Percentiles rank a stretch among this genome's conserved stretches.
Conservation (phyloP, 1,140 invertebrate species). For the Atta cephalotes region DNA sequence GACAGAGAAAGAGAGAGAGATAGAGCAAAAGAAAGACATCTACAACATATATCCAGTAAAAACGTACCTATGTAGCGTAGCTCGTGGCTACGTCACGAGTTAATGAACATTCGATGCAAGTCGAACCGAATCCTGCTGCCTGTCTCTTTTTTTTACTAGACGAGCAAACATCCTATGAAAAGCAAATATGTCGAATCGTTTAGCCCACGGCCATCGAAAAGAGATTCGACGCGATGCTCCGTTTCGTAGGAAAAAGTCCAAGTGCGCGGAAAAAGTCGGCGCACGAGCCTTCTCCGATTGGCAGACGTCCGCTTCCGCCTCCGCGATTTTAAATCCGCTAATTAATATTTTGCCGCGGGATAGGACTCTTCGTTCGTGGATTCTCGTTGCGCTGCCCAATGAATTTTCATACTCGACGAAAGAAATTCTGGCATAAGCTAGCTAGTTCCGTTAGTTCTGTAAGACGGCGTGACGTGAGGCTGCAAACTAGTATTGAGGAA, state of each 20-base stretch:
- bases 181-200: constrained; percentile 64
- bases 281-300: constrained; percentile 55
- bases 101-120: constrained; percentile 51
- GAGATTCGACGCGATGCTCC: constrained; percentile 29
- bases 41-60: constrained; percentile 23
- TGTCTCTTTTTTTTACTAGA: neutral
- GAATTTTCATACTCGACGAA: constrained; percentile 35
- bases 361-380: neutral
- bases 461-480: constrained; percentile 1
- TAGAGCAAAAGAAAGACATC: neutral
- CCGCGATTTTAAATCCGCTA: constrained; percentile 59
- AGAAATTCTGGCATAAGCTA: constrained; percentile 1
- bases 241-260: constrained; percentile 63
- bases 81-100: constrained; percentile 50
- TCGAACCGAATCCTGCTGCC: constrained; percentile 23
- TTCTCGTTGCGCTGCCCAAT: constrained; percentile 39
- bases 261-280: constrained; percentile 52
- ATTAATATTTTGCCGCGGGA: constrained; percentile 39
- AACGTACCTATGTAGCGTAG: constrained; percentile 30
- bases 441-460: neutral
- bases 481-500: too few relatives aligned
- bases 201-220: constrained; percentile 55
- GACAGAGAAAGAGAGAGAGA: constrained; percentile 12
- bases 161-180: constrained; percentile 45
- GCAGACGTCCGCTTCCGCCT: constrained; percentile 64